Base-by-base conservation (phyloP, 2,888 invertebrate genomes). In the Lasioglossum vierecki region DNA sequence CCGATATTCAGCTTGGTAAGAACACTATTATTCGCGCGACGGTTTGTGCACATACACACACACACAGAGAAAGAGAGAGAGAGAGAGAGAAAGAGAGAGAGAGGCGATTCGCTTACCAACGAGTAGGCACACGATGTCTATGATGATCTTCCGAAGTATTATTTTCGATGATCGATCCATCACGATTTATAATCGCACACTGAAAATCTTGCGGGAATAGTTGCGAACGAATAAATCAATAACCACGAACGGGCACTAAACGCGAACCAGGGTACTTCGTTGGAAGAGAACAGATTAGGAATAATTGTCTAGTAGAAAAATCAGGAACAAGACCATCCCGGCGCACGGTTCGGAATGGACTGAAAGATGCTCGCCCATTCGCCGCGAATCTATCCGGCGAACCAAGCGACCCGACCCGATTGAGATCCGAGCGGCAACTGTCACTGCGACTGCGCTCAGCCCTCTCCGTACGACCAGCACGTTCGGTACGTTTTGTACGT, bases 91-190 rank as follows among this genome's bases (percentile, higher is more conserved):
- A 2, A 35, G 35, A 35, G 35, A 35, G 35, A 35, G 6, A 18
- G 26, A 18, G 4, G 22, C n/a, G 26, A 66, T 35, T 41, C 39
- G 96, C 97, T 97, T 95, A 97, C 97, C 97, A 93, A 97, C 96
- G 93, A 96, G 96, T 84, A 97, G 93, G 91, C 97, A 96, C 84
- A 96, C 92, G 92, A 97, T 95, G 95, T 97, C 97, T 94, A 97
- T 95, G 89, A 96, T 93, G 90, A 97, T 96, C 95, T 97, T 97
- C 92, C 96, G 96, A 92, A 97, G 94, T 92, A 97, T 95, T 91
- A 95, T 95, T 94, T 95, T 96, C 70, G 96, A 95, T 90, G 96
- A 96, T 92, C 96, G 95, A 93, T 96, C 96, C 95, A 96, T 96
- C 41, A 11, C 78, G 53, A 79, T 46, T 73, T 39, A 11, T 18